Conservation (phyloP, 2,113 vertebrate species). For the Chascanopsetta lugubris region DNA sequence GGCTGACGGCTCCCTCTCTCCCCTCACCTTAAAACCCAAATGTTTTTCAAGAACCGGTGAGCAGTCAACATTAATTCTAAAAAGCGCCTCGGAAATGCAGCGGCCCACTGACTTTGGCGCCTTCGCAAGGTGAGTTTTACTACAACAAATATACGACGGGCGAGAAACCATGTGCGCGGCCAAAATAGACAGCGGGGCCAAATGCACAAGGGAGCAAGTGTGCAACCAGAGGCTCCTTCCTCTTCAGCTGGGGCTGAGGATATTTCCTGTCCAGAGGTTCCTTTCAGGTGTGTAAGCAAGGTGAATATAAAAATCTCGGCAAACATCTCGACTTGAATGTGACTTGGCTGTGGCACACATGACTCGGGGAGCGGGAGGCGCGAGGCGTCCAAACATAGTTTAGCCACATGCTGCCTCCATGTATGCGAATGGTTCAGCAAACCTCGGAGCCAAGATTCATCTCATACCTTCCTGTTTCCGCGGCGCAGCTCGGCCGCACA, state of each 20-base stretch:
- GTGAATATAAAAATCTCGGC: constrained; percentile 55
- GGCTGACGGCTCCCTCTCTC: background rate
- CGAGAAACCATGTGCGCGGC: constrained; percentile 37
- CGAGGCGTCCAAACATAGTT: constrained; percentile 61
- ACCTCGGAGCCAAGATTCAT: constrained; percentile 29
- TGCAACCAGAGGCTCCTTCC: constrained; percentile 32
- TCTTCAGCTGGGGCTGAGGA: constrained; percentile 46
- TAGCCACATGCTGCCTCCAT: constrained; percentile 31
- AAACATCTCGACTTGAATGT: constrained; percentile 53
- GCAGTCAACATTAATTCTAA: constrained; percentile 1
- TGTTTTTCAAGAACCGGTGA: background rate
- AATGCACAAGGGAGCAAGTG: constrained; percentile 45
- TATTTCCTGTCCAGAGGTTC: constrained; percentile 40
- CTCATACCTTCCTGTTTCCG: constrained; percentile 17
- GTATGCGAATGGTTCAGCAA: constrained; percentile 27
- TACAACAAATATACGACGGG: constrained; percentile 37
- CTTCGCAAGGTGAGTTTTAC: constrained; percentile 44
- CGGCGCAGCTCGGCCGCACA: constrained; percentile 1
- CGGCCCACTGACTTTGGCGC: constrained; percentile 14
- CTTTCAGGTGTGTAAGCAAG: constrained; percentile 47
- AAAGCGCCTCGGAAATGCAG: background rate
- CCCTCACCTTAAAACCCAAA: background rate
- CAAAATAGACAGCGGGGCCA: constrained; percentile 60
- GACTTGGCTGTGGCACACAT: constrained; percentile 38
- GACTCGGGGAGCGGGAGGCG: constrained; percentile 42